These are phyloP conservation scores for Acromyrmex heyeri DNA, from an alignment of 1,140 invertebrate genomes.

Conservation along the genomic window DNA sequence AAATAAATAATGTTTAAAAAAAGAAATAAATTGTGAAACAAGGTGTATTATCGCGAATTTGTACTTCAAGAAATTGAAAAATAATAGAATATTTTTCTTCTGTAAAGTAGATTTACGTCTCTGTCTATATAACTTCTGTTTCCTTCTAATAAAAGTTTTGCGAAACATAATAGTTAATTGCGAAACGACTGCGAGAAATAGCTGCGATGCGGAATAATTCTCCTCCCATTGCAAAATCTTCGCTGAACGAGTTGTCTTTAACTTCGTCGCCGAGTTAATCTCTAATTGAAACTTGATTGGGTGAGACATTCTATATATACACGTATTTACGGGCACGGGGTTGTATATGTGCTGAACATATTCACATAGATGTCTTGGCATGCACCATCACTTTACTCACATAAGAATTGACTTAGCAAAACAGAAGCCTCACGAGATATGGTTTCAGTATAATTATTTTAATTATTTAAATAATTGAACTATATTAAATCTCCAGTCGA, in stretches of 20 bases:
- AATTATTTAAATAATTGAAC: neutral
- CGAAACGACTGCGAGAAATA: neutral
- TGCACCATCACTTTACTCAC: slow-evolving; percentile 81
- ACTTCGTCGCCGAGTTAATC: neutral
- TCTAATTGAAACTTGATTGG: slow-evolving; percentile 19
- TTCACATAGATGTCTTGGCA: slow-evolving; percentile 85
- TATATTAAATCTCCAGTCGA: neutral
- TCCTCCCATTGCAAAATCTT: neutral
- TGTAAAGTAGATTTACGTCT: neutral
- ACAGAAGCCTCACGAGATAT: neutral
- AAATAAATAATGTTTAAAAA: neutral
- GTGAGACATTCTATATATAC: slow-evolving; percentile 62
- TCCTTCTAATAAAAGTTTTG: slow-evolving; percentile 15
- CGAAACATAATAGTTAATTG: neutral
- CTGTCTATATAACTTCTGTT: neutral
- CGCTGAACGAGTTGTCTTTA: slow-evolving; percentile 13
- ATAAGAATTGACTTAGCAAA: slow-evolving; percentile 52
- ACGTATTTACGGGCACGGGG: slow-evolving; percentile 53
- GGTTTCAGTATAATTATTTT: neutral
- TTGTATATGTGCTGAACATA: slow-evolving; percentile 65
- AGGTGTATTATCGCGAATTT: neutral
- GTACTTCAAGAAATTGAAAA: neutral
- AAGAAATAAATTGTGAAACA: neutral
- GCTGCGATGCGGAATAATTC: neutral
- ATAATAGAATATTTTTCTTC: neutral